Base-by-base conservation (phyloP, 2,888 invertebrate genomes). In the Ellobium chinense region DNA sequence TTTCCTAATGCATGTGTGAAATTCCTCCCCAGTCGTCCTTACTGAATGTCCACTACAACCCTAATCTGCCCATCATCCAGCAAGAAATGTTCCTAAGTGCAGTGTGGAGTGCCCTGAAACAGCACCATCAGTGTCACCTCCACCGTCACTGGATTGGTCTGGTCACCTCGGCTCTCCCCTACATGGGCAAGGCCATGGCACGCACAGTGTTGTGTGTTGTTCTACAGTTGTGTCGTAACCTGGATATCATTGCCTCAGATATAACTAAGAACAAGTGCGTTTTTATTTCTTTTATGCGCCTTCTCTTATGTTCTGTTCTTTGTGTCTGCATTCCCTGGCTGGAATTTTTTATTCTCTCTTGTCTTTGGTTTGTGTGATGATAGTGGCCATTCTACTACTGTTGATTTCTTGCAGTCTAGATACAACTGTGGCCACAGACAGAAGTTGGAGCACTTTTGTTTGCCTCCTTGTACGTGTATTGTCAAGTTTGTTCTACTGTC, bases 71-170 rank as follows among this genome's bases (percentile, higher is more conserved):
- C 21, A 87, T 92, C 62, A 89, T 92, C 18, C 96, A 97, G 90
- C 97, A 97, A 91, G 95, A 96, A 37, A 96, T 97, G 95, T 97
- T 97, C 91, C 93, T 97, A 39, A 95, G 96, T 29, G 96, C 96
- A 37, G 95, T 97, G 72, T 94, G 96, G 86, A 96, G 95, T 88
- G 96, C 97, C 4, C 93, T 97, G 78, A 95, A 96, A 89, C 93
- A 96, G 92, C 95, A 95, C 80, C 95, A 95, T 82, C 94, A 95
- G 93, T 94, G 95, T 68, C 95, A 96, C 89, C 92, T 96, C 84
- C 97, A 97, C 92, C 95, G 95, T 84, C 96, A 96, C 89, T 97
- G 97, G 97, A 95, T 97, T 46, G 95, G 96, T 83, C 94, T 97
- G 92, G 95, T 97, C 12, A 96, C 96, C 0, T 95, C 96, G 34